Evolutionary conservation across 2,888 invertebrate genomes (phyloP), one percentile per base, ranked within the genome.

Genomic region (Netelia melanura): DNA sequence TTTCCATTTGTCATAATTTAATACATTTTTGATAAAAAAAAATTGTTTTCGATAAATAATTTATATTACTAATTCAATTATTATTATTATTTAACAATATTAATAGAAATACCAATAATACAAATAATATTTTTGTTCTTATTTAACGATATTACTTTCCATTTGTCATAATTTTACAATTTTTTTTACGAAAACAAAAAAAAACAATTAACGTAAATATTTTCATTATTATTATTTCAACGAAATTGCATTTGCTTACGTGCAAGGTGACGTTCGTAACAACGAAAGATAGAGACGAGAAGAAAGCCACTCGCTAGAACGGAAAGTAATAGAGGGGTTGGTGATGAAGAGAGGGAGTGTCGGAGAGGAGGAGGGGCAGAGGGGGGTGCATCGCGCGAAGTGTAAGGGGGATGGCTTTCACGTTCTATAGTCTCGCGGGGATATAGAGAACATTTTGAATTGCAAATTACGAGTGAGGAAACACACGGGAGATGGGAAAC

Each of bases 371-470:
- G 11, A 1, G 21, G 56, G 56, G 38, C 0, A 17, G 17, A 17
- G 17, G 17, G 17, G 17, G 17, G 0, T 17, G 17, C 17, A 9
- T 30, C 25, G 6, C 11, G 44, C 30, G 14, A 10, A 61, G 43
- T 11, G 71, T 44, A 56, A 79, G 64, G 30, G 64, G 17, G 48
- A 54, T 30, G 17, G 62, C 61, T 79, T 79, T 79, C 72, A 43
- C 64, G 72, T 67, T 72, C 67, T 62, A 48, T 64, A 52, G 68
- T 30, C 80, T 71, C 80, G 76, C 21, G 80, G 65, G 65, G 30
- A 30, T 5, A 81, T 71, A 81, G 48, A 56, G 56, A 64, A 23
- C 30, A 76, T 76, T 81, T 81, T 80, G 84, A 81, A 84, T 84
- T 81, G 84, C 84, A 84, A 84, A 84, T 84, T 76, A 81, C 67